Evolutionary conservation across 2,888 invertebrate genomes (phyloP).

Genomic region (Limnephilus auricula): DNA sequence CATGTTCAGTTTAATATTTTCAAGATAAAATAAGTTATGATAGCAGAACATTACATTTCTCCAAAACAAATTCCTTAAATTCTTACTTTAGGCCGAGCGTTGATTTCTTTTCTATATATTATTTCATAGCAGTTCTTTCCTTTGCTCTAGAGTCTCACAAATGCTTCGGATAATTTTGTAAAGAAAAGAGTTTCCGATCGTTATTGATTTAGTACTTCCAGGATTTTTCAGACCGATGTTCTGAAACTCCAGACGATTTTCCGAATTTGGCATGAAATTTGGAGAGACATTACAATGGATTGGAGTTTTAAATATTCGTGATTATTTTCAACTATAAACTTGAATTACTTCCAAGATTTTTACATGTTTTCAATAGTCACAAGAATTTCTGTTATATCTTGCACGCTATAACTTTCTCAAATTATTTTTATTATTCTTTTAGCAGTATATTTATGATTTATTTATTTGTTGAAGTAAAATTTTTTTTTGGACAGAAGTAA

Average conservation of each 20-base stretch:
- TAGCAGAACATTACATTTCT: neutral
- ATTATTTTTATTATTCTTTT: too few relatives aligned
- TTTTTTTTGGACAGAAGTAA: too few relatives aligned
- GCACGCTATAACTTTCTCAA: too few relatives aligned
- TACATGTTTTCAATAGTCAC: neutral
- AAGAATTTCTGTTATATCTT: neutral
- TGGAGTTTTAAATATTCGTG: neutral
- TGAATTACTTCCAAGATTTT: neutral
- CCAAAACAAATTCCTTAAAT: neutral
- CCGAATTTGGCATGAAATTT: neutral
- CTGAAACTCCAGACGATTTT: neutral
- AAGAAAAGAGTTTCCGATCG: constrained; percentile 18
- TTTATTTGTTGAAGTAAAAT: too few relatives aligned
- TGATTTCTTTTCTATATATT: neutral
- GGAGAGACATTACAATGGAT: neutral
- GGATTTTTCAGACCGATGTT: neutral
- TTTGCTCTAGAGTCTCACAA: neutral
- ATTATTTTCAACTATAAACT: neutral
- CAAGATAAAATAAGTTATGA: neutral
- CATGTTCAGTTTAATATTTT: neutral
- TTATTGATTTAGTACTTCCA: neutral
- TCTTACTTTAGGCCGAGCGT: neutral
- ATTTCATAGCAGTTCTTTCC: neutral
- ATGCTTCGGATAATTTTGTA: neutral
- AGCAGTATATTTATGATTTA: too few relatives aligned